Evolutionary conservation across 92 coral and sea anemone genomes (phyloP).

Genomic region (Actinernus sp.): DNA sequence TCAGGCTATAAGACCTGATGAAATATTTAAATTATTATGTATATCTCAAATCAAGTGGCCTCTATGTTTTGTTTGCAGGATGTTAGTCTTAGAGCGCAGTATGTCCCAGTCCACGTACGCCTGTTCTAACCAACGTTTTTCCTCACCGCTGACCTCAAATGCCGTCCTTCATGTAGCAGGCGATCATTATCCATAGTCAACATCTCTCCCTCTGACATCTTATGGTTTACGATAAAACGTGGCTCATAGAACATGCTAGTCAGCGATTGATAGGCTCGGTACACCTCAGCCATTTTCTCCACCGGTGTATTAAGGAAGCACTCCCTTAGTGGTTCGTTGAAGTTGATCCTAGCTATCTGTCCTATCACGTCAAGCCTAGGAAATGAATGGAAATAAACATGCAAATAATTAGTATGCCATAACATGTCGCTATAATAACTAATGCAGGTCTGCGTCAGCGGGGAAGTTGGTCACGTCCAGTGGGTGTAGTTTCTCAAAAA

Average conservation of each 20-base stretch:
- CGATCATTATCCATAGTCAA: constrained; percentile 86
- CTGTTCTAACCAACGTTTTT: constrained; percentile 70
- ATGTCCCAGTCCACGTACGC: constrained; percentile 96
- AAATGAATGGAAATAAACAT: not conserved
- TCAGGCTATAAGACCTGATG: too few relatives aligned
- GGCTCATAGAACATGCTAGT: constrained; percentile 70
- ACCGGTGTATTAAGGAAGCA: constrained; percentile 67
- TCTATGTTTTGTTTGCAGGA: too few relatives aligned
- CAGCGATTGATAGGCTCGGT: constrained; percentile 73
- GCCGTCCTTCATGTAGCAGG: constrained; percentile 88
- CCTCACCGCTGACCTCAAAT: constrained; percentile 50
- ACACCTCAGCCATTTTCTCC: constrained; percentile 57
- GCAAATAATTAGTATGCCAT: too few relatives aligned
- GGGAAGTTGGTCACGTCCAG: too few relatives aligned
- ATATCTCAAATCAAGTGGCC: too few relatives aligned
- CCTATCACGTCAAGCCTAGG: constrained; percentile 69
- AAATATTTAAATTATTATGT: too few relatives aligned
- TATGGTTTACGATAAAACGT: constrained; percentile 65
- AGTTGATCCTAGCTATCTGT: constrained; percentile 58
- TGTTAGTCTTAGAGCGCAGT: constrained; percentile 72
- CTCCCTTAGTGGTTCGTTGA: constrained; percentile 73
- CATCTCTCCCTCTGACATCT: constrained; percentile 82
- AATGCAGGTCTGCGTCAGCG: too few relatives aligned
- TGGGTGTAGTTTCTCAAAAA: too few relatives aligned
- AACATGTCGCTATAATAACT: too few relatives aligned